These are phyloP conservation scores for Dendrocincla tyrannina DNA, from an alignment of 2,797 vertebrate species.

Conservation along the genomic window DNA sequence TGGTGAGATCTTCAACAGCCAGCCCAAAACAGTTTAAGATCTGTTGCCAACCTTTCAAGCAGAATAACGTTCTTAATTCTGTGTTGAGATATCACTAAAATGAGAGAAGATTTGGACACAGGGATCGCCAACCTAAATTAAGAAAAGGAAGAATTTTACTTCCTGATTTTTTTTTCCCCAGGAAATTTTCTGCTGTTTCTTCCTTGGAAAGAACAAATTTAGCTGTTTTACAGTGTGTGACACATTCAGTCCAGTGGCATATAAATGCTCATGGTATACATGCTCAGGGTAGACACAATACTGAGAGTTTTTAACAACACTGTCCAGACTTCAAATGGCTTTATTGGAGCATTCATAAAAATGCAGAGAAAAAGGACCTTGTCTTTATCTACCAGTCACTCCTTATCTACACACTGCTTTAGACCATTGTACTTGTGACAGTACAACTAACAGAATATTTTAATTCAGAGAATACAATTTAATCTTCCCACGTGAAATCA, in stretches of 20 bases:
- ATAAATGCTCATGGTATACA: too few species aligned
- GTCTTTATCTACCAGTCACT: not conserved
- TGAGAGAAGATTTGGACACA: accelerated
- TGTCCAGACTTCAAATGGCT: not conserved
- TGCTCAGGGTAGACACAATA: not conserved
- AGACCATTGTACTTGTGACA: not conserved
- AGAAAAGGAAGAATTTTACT: not conserved
- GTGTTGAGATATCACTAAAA: not conserved
- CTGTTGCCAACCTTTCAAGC: not conserved
- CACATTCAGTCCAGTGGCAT: not conserved
- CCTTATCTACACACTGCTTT: not conserved
- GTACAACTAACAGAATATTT: not conserved
- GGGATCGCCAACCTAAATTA: not conserved
- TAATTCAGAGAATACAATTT: not conserved
- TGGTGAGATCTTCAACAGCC: not conserved
- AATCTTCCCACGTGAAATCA: not conserved
- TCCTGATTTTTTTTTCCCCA: not conserved
- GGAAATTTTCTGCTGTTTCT: not conserved
- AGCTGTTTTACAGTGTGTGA: not conserved
- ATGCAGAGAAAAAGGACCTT: not conserved
- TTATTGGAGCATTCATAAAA: not conserved
- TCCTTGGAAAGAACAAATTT: not conserved
- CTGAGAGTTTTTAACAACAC: not conserved
- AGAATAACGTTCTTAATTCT: not conserved
- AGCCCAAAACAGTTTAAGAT: accelerated